Evolutionary conservation across 2,113 vertebrate genomes (phyloP), one percentile per base, ranked within the genome.

Genomic region (Tragulus kanchil): DNA sequence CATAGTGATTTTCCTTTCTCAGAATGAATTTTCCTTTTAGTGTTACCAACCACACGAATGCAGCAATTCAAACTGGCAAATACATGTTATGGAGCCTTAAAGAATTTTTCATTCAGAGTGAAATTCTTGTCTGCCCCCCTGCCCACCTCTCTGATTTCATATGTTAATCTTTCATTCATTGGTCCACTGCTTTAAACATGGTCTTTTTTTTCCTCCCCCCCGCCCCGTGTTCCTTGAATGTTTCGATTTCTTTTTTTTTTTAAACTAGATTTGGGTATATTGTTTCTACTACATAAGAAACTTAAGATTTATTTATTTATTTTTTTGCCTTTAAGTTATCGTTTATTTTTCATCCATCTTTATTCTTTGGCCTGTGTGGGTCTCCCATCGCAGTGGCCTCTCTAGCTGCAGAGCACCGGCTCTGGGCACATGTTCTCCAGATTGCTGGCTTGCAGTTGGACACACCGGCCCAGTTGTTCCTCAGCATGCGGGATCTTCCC

Each of bases 21-120:
- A 90, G 75, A 87, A 82, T 92, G 96, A 90, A 61, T 96, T 97
- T 96, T 90, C 75, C 26, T 84, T 83, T 95, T 87, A 96, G 82
- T 94, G 61, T 50, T 96, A 79, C 67, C 67, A 77, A 82, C n/a
- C 88, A 88, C 61, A 77, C 69, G 90, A 94, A 85, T 45, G 45
- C 11, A 90, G 56, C 88, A 96, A 59, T 96, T 96, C 42, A 95
- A 65, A 88, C 42, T 2, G 58, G 82, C 36, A 89, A 56, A 75
- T 84, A 42, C 79, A 42, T 89, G 59, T 81, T 62, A 89, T 19
- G 31, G 71, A 90, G 10, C 16, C 52, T 90, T 93, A 92, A 90
- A 73, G 91, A 94, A 90, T 10, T 90, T 85, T 52, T 96, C 84
- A 95, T 25, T 48, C 86, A 75, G 54, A 93, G 79, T 82, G 85